These are phyloP conservation scores for Xenotilapia longispinis DNA, from an alignment of 2,113 vertebrate genomes.

Conservation along the genomic window DNA sequence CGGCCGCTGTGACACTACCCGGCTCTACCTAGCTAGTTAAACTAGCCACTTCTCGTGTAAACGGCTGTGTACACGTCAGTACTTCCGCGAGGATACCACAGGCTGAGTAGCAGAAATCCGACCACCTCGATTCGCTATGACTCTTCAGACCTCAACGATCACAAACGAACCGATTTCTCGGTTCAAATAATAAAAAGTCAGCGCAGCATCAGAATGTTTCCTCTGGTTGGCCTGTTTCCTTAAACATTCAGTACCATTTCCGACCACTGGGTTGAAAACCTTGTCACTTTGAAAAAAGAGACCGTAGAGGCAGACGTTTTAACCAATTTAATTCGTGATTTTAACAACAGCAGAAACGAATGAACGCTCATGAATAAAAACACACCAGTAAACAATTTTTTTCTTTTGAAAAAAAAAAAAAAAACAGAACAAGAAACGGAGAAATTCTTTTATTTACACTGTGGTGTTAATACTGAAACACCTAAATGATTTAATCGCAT, in stretches of 20 bases:
- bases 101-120: constrained; percentile 46
- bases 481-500: constrained; percentile 46
- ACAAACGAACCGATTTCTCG: not conserved
- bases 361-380: constrained; percentile 43
- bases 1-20: constrained; percentile 72
- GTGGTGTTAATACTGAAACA: constrained; percentile 71
- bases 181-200: not conserved
- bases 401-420: not conserved
- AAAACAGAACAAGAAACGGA: constrained; percentile 44
- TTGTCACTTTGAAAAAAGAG: not conserved
- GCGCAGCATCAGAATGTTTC: not conserved
- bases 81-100: constrained; percentile 58
- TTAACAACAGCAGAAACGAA: constrained; percentile 35
- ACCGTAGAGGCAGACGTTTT: constrained; percentile 25
- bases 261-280: not conserved
- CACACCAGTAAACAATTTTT: not conserved
- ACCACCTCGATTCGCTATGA: not conserved
- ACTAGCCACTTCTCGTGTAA: constrained; percentile 48
- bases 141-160: not conserved
- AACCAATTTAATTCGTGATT: constrained; percentile 22
- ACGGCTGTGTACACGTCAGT: constrained; percentile 73
- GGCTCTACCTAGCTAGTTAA: constrained; percentile 64
- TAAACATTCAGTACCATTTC: not conserved
- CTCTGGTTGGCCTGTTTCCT: not conserved
- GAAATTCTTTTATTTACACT: constrained; percentile 23